phyloP scores from a whole-genome alignment of 1,140 invertebrate species.

The Berghia stephanieae region DNA sequence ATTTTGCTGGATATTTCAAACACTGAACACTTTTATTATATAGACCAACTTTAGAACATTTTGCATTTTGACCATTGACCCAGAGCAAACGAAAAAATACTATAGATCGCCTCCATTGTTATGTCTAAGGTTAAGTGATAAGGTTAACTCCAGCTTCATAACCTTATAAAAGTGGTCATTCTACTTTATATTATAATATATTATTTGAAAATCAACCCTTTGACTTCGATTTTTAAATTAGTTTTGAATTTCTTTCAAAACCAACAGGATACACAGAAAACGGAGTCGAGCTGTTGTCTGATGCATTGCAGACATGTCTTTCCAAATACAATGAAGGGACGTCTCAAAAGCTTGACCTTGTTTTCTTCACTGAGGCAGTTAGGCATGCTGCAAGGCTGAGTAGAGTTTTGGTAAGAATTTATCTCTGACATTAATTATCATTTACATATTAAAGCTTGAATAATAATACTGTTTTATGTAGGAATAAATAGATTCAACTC shows the following conservation, averaged over 20 bases:
- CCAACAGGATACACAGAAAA: slow-evolving; percentile 58
- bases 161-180: not conserved
- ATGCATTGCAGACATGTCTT: slow-evolving; percentile 59
- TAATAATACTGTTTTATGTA: too few relatives aligned
- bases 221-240: not conserved
- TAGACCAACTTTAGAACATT: too few relatives aligned
- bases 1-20: too few relatives aligned
- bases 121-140: not conserved
- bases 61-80: too few relatives aligned
- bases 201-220: not conserved
- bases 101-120: not conserved
- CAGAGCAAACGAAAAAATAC: too few relatives aligned
- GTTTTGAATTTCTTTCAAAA: too few relatives aligned
- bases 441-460: too few relatives aligned
- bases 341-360: slow-evolving; percentile 57
- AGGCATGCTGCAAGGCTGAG: slow-evolving; percentile 62
- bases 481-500: too few relatives aligned
- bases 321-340: slow-evolving; percentile 59
- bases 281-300: slow-evolving; percentile 45
- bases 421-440: too few relatives aligned
- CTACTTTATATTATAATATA: not conserved
- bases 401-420: slow-evolving; percentile 59
- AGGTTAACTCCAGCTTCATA: not conserved
- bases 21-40: too few relatives aligned
- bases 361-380: slow-evolving; percentile 64